These are phyloP conservation scores for Otus sunia DNA, from an alignment of 2,113 vertebrate genomes.

Conservation along the genomic window DNA sequence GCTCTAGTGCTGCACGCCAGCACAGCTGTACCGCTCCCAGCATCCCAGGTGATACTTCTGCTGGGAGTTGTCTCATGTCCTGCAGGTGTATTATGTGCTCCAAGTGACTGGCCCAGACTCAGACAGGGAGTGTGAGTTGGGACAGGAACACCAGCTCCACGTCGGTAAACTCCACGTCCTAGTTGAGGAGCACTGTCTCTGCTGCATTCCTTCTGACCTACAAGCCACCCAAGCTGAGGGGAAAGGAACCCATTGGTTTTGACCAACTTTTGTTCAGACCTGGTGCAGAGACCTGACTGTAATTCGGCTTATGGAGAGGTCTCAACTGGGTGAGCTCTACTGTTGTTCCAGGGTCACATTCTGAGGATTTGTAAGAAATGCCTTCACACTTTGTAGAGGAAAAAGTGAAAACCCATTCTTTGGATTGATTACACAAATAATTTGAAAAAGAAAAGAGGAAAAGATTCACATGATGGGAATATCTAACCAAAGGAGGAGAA, in stretches of 20 bases:
- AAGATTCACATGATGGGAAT: not conserved
- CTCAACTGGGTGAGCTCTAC: fast-evolving
- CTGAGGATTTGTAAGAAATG: not conserved
- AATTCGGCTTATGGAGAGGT: not conserved
- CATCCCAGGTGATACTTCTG: not conserved
- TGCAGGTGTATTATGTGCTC: not conserved
- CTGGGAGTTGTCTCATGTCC: not conserved
- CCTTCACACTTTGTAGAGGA: not conserved
- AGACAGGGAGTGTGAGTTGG: not conserved
- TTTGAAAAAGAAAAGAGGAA: not conserved
- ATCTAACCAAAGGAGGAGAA: not conserved
- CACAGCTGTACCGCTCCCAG: not conserved
- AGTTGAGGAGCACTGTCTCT: not conserved
- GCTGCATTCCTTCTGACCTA: not conserved
- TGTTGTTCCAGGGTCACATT: not conserved
- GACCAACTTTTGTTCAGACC: not conserved
- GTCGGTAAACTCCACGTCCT: fast-evolving
- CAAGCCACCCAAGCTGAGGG: fast-evolving
- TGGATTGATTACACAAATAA: not conserved
- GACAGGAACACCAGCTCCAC: fast-evolving
- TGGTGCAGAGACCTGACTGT: not conserved
- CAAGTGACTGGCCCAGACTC: not conserved
- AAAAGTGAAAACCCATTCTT: not conserved
- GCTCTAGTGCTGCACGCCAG: not conserved
- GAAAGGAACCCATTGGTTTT: not conserved